Evolutionary conservation across 2,113 vertebrate genomes (phyloP), one percentile per base, ranked within the genome.

Genomic region (Odocoileus virginianus): DNA sequence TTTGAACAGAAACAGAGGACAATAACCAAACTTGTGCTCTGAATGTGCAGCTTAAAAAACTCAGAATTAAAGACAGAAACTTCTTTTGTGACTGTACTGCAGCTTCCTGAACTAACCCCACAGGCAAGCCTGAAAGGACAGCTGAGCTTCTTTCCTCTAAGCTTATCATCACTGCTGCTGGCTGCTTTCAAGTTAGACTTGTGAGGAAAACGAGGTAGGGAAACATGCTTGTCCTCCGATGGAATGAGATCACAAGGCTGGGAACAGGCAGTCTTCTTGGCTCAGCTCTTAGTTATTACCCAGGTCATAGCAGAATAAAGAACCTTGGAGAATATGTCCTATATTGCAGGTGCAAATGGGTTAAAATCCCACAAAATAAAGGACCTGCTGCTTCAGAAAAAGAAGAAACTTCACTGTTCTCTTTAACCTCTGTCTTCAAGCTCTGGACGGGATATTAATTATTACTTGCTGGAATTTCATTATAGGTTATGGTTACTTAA

Each of bases 11-110:
- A 99, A 97, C 98, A 47, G 94, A 98, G 98, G 99, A 99, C 99
- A 99, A 99, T 99, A 99, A 99, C 99, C 98, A 98, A 97, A 98
- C 99, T 98, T 99, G 98, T 99, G 98, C 99, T 99, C 98, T 98
- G 99, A 99, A 99, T 97, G 98, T 96, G 98, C 98, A 98, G 98
- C 98, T 98, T 98, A 91, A 88, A 98, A 98, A 98, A 47, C 78
- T 98, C 98, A 98, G 98, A 99, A 98, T 98, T 98, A 99, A 99
- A 99, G 99, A 98, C 98, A 99, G 98, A 98, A 98, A 98, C 97
- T 98, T 99, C 99, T 99, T 98, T 98, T 98, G 98, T 98, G 98
- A 96, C 98, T 94, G 25, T 85, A 96, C 95, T 94, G 91, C 84
- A 94, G 96, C 95, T 98, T 96, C 98, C 94, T 97, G 98, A 97